These are phyloP conservation scores for Rhizoglyphus robini DNA, from an alignment of 1,140 invertebrate species.

Conservation along the genomic window DNA sequence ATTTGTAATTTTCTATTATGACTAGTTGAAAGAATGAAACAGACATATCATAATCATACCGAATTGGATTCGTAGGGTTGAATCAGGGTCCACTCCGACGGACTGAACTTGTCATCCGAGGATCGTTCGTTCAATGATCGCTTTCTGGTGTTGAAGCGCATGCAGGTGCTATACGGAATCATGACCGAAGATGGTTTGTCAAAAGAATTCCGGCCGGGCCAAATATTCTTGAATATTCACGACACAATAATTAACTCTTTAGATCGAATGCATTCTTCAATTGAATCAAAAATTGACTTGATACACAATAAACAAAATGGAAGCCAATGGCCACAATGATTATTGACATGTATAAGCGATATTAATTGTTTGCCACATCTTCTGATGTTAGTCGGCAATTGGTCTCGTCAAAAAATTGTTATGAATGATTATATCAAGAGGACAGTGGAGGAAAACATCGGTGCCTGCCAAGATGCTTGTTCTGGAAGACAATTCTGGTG, in stretches of 20 bases:
- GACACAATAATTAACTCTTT: too few relatives aligned
- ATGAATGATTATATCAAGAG: too few relatives aligned
- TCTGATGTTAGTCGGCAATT: not conserved
- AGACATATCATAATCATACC: too few relatives aligned
- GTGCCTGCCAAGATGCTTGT: too few relatives aligned
- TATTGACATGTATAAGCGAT: not conserved
- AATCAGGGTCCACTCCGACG: constrained; percentile 8
- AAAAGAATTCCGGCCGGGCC: too few relatives aligned
- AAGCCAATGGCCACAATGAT: not conserved
- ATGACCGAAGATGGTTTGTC: not conserved
- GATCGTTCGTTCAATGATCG: not conserved
- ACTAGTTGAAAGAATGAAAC: too few relatives aligned
- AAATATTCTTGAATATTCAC: too few relatives aligned
- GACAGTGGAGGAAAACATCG: too few relatives aligned
- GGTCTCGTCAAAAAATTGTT: too few relatives aligned
- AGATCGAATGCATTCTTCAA: too few relatives aligned
- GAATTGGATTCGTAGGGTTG: not conserved
- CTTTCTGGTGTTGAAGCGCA: constrained; percentile 14
- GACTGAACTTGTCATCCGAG: not conserved
- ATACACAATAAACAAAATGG: not conserved
- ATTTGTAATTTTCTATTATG: too few relatives aligned
- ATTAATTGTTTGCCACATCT: not conserved
- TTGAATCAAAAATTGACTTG: too few relatives aligned
- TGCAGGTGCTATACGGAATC: constrained; percentile 18
- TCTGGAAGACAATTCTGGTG: not conserved